These are phyloP conservation scores for Ptychochromis oligacanthus DNA, from an alignment of 2,113 vertebrate species.

Conservation along the genomic window DNA sequence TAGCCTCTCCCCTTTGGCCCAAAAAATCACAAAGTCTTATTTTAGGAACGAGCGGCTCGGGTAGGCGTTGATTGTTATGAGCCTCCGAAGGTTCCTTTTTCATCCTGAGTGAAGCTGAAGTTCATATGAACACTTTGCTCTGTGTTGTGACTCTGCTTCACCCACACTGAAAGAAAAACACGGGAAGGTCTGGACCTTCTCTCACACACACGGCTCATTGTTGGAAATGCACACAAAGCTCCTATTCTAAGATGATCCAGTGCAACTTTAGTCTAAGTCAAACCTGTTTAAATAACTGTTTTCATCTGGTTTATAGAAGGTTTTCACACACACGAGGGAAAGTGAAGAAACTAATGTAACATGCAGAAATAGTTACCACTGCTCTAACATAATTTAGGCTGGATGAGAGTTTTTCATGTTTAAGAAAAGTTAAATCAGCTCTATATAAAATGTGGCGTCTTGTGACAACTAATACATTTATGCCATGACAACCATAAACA, in stretches of 20 bases:
- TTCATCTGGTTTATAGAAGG: slow-evolving; percentile 1
- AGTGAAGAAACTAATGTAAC: no score
- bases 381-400: background rate
- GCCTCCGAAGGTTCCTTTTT: slow-evolving; percentile 14
- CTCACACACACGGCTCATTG: slow-evolving; percentile 31
- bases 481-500: background rate
- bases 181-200: slow-evolving; percentile 8
- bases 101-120: background rate
- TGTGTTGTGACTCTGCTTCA: slow-evolving; percentile 10
- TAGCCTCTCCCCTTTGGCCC: background rate
- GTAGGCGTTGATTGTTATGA: background rate
- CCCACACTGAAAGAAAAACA: slow-evolving; percentile 40
- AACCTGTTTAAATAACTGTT: slow-evolving; percentile 21
- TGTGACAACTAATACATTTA: background rate
- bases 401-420: background rate
- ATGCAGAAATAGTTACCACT: no score
- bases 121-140: background rate
- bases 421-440: background rate
- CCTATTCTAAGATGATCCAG: slow-evolving; percentile 14
- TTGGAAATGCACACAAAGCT: slow-evolving; percentile 27
- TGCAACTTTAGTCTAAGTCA: slow-evolving; percentile 13
- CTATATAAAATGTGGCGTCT: background rate
- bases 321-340: background rate
- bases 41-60: background rate
- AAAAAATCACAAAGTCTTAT: background rate